Conservation (phyloP, 2,888 invertebrate species). For the Melanostoma scalare region DNA sequence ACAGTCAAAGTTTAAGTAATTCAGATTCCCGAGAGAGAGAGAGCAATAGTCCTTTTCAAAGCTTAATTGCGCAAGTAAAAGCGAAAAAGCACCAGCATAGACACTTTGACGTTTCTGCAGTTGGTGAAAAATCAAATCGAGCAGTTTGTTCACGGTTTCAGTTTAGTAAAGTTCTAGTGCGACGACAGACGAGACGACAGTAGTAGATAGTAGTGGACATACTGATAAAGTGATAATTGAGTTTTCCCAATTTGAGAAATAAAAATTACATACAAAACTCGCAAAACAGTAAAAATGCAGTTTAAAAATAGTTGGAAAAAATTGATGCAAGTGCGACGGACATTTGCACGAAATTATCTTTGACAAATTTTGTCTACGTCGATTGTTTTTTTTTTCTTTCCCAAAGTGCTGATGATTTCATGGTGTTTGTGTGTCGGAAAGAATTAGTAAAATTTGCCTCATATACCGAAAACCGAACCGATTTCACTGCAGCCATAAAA, state of each 20-base stretch:
- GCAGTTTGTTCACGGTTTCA: too few relatives aligned
- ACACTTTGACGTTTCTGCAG: too few relatives aligned
- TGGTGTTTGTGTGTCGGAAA: slow-evolving; percentile 13
- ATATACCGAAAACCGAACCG: slow-evolving; percentile 10
- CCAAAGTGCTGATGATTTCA: background rate
- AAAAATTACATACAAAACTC: slow-evolving; percentile 20
- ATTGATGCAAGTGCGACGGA: slow-evolving; percentile 65
- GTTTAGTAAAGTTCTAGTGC: too few relatives aligned
- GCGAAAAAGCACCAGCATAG: too few relatives aligned
- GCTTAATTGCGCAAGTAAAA: too few relatives aligned
- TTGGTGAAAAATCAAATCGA: too few relatives aligned
- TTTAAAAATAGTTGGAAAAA: slow-evolving; percentile 56
- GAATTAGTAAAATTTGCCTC: slow-evolving; percentile 46
- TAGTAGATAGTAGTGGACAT: slow-evolving; percentile 7
- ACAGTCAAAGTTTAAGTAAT: too few relatives aligned
- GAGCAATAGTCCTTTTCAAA: too few relatives aligned
- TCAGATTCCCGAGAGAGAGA: too few relatives aligned
- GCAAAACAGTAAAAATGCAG: slow-evolving; percentile 47
- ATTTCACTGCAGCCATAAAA: slow-evolving; percentile 12
- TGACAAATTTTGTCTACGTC: slow-evolving; percentile 60
- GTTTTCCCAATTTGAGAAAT: slow-evolving; percentile 37
- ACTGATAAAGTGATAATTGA: slow-evolving; percentile 5
- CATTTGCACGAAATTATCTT: slow-evolving; percentile 62
- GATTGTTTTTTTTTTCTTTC: slow-evolving; percentile 2
- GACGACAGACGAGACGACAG: too few relatives aligned